Evolutionary conservation across 1,140 invertebrate genomes (phyloP).

Genomic region (Megalonaias nervosa): DNA sequence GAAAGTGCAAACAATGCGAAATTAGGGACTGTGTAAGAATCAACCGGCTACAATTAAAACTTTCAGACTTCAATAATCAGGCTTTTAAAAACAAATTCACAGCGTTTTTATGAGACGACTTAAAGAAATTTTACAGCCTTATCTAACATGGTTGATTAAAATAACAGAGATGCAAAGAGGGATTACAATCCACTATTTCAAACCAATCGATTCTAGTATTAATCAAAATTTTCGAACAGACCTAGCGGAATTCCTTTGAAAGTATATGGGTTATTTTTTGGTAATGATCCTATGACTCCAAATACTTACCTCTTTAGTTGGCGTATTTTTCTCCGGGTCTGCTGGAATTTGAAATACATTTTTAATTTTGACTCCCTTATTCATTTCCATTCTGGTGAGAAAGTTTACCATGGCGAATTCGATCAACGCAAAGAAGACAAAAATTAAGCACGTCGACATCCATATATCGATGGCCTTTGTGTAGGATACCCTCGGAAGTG

Average conservation of each 20-base stretch:
- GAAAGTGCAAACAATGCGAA: too few species aligned
- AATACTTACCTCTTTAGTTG: neutral
- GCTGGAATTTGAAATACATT: conserved; percentile 50
- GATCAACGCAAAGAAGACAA: conserved; percentile 65
- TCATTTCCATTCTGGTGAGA: conserved; percentile 56
- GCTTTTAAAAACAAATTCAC: too few species aligned
- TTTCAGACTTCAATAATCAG: too few species aligned
- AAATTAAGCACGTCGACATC: conserved; percentile 67
- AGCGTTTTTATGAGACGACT: too few species aligned
- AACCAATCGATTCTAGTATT: neutral
- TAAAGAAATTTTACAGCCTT: neutral
- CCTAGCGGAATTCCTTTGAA: neutral
- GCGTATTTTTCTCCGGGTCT: conserved; percentile 31
- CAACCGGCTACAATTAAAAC: too few species aligned
- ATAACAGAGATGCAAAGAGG: neutral
- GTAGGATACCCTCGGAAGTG: conserved; percentile 62
- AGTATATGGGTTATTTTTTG: neutral
- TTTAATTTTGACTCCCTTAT: conserved; percentile 54
- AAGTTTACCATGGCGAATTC: conserved; percentile 68
- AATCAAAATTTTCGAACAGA: too few species aligned
- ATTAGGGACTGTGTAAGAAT: too few species aligned
- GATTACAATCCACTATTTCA: neutral
- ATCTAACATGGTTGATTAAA: neutral
- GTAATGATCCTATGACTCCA: neutral
- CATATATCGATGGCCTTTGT: conserved; percentile 69